Conservation (phyloP, 2,888 invertebrate species). For the Eristalinus sepulchralis region DNA sequence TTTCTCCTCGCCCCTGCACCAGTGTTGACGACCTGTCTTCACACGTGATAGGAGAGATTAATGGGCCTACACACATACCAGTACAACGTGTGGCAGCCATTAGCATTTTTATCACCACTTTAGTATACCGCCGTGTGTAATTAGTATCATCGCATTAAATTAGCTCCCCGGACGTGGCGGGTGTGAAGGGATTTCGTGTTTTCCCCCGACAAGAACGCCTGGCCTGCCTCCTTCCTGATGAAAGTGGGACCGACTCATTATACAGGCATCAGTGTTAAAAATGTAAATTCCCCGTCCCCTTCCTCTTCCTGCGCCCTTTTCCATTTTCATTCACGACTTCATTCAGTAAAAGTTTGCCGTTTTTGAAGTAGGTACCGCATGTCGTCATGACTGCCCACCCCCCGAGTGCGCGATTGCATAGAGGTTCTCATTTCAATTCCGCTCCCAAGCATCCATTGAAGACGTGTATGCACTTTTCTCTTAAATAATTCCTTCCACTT, state of each 20-base stretch:
- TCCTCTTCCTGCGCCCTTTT: background rate
- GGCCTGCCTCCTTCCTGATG: slow-evolving; percentile 11
- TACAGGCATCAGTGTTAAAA: slow-evolving; percentile 54
- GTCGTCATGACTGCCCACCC: background rate
- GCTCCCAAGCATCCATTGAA: slow-evolving; percentile 33
- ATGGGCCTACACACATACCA: slow-evolving; percentile 57
- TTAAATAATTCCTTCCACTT: slow-evolving; percentile 59
- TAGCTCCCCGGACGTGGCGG: slow-evolving; percentile 21
- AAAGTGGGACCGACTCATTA: slow-evolving; percentile 43
- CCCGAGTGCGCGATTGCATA: slow-evolving; percentile 2
- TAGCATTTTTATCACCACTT: slow-evolving; percentile 70
- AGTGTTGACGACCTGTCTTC: background rate
- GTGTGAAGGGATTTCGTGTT: background rate
- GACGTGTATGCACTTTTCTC: slow-evolving; percentile 41
- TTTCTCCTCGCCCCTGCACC: background rate
- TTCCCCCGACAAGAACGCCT: background rate
- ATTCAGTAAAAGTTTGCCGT: slow-evolving; percentile 43
- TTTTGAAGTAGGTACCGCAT: slow-evolving; percentile 14
- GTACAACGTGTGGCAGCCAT: slow-evolving; percentile 58
- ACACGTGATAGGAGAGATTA: slow-evolving; percentile 62
- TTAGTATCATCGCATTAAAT: slow-evolving; percentile 66
- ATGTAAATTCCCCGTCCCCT: slow-evolving; percentile 30
- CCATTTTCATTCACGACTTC: slow-evolving; percentile 15
- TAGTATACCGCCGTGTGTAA: slow-evolving; percentile 65
- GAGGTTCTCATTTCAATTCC: slow-evolving; percentile 20